Conservation (phyloP, 2,113 vertebrate genomes). For the Neomonachus schauinslandi region DNA sequence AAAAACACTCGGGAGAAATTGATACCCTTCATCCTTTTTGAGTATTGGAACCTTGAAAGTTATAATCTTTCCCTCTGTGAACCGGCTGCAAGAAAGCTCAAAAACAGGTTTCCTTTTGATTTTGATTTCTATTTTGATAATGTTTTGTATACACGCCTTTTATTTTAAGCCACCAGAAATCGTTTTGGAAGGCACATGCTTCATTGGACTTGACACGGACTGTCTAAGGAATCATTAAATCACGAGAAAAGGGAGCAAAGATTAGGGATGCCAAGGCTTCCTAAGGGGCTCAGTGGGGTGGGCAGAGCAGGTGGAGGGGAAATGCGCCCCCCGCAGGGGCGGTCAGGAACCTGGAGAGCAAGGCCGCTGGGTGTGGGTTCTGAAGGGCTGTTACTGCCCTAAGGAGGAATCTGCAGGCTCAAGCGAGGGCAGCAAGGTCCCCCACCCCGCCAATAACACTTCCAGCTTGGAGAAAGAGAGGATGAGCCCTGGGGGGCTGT, state of each 20-base stretch:
- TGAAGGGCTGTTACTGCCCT: too few species aligned
- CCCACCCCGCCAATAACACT: neutral
- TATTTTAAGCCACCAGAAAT: neutral
- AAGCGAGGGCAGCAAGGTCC: neutral
- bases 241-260: neutral
- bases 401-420: neutral
- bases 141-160: neutral
- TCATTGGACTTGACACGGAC: neutral
- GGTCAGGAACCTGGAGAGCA: neutral
- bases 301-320: neutral
- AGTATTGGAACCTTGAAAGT: neutral
- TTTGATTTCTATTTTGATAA: neutral
- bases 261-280: neutral
- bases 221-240: neutral
- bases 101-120: constrained; percentile 11
- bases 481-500: neutral
- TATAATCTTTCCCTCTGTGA: neutral
- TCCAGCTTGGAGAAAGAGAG: neutral
- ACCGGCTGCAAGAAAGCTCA: neutral
- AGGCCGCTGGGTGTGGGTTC: neutral
- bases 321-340: rapidly evolving
- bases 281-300: neutral
- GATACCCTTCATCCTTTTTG: neutral
- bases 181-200: neutral
- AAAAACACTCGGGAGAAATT: constrained; percentile 23